These are phyloP conservation scores for Corbicula japonica DNA, from an alignment of 2,888 invertebrate species.

Conservation along the genomic window DNA sequence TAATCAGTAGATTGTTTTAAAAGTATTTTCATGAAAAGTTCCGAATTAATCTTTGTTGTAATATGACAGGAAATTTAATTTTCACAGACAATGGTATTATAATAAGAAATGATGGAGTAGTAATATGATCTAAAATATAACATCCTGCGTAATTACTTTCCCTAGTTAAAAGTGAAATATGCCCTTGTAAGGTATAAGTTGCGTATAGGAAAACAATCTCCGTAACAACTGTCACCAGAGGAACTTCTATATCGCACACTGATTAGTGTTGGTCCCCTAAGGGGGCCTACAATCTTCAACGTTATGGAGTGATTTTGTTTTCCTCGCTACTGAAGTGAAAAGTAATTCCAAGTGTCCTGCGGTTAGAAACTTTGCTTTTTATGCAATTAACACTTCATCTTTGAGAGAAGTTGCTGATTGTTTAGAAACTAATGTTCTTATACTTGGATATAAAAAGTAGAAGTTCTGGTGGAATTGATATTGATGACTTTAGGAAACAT, in stretches of 20 bases:
- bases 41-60: conserved; percentile 1
- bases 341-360: conserved; percentile 32
- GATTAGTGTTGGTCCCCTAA: no score
- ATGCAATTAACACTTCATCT: conserved; percentile 29
- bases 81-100: conserved; percentile 41
- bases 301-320: conserved; percentile 12
- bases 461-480: no score
- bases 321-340: conserved; percentile 7
- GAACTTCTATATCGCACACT: no score
- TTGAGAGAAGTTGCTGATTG: no score
- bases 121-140: conserved; percentile 9
- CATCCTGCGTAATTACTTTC: not conserved
- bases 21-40: no score
- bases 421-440: no score
- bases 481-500: no score
- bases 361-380: conserved; percentile 22
- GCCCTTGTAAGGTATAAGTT: no score
- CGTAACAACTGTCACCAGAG: no score
- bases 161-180: conserved; percentile 15
- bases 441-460: no score
- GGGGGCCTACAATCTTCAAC: not conserved
- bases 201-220: no score
- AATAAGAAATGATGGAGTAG: not conserved
- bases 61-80: conserved; percentile 39
- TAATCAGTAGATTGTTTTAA: no score